Base-by-base conservation (phyloP, 2,113 vertebrate genomes). In the Leucoraja erinaceus region DNA sequence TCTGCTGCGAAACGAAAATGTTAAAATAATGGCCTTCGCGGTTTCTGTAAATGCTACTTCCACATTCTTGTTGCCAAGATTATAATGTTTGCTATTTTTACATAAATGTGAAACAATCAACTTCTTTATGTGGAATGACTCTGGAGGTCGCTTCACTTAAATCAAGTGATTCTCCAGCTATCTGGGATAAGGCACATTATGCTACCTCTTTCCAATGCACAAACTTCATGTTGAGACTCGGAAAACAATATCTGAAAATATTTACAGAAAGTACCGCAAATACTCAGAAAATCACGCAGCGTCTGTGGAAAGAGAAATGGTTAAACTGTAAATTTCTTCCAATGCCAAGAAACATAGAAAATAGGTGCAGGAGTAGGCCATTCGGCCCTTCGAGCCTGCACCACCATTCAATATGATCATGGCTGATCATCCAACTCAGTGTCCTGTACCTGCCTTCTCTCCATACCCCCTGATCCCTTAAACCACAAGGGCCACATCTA, bases 11-110 rank as follows among this genome's bases (percentile, higher is more conserved):
- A 88, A 86, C 16, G 83, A 84, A 84, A 63, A 88, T 31, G 28
- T 63, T 88, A 63, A 88, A 88, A 88, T 88, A 88, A 88, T 88
- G 59, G 83, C 14, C 59, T n/a, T 88, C 63, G 83, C 31, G 28
- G 59, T 88, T 61, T 31, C 28, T 88, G 28, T 66, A 28, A 63
- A 25, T 63, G 12, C 63, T 61, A 14, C 54, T 4, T 61, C 54
- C 5, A n/a, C 56, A 61, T 56, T 54, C 9, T 18, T 61, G 25
- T 12, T 88, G 59, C 59, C 83, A 63, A 63, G 59, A 88, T 31
- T 61, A 63, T 61, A 88, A 88, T 88, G 61, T 88, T 66, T 88
- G 59, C 14, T 63, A 63, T 31, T 54, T 86, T 66, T 88, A 5
- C 28, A 31, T 31, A 54, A 47, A 61, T 63, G 59, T 88, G 12